Evolutionary conservation across 2,113 vertebrate genomes (phyloP).

Genomic region (Cranoglanis bouderius): DNA sequence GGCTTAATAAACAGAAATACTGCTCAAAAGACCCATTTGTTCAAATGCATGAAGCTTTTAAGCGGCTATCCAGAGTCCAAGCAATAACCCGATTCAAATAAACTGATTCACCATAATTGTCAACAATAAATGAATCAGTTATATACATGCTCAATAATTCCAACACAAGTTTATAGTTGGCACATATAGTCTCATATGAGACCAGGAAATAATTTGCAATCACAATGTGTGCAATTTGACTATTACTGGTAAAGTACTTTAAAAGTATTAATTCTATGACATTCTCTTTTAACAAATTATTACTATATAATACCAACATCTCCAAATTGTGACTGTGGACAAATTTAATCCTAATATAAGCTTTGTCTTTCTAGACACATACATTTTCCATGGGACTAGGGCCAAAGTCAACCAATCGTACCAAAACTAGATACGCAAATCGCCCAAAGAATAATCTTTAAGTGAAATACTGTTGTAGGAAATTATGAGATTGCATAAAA

Average conservation of each 20-base stretch:
- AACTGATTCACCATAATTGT: neutral
- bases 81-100: neutral
- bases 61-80: neutral
- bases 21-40: conserved; percentile 8
- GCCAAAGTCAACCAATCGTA: neutral
- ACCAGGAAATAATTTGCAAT: neutral
- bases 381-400: neutral
- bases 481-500: conserved; percentile 82
- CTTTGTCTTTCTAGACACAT: neutral
- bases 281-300: neutral
- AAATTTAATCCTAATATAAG: neutral
- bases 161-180: neutral
- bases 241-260: neutral
- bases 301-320: neutral
- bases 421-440: neutral
- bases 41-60: conserved; percentile 10
- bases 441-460: neutral
- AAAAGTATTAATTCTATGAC: neutral
- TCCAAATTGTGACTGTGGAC: neutral
- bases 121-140: neutral
- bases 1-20: conserved; percentile 59
- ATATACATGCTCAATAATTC: neutral
- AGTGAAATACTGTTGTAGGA: neutral
- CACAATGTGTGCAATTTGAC: neutral
- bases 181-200: neutral